phyloP scores from a whole-genome alignment of 2,113 vertebrate species.

The Lagopus leucura region DNA sequence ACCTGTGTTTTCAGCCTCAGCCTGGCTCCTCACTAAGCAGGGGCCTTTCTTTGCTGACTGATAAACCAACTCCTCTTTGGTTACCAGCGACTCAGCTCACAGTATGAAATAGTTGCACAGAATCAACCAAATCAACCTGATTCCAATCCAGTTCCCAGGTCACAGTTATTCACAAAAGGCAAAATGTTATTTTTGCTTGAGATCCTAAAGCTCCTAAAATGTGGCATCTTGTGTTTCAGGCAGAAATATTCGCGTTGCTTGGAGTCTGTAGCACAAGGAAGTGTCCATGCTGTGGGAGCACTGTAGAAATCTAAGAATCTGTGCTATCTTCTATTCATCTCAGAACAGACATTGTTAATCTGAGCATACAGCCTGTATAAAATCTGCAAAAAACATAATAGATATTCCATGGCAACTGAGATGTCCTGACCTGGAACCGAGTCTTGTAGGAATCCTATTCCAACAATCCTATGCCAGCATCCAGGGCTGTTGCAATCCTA shows the following conservation, averaged over 20 bases:
- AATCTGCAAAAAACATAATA: neutral
- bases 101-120: neutral
- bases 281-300: neutral
- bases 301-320: neutral
- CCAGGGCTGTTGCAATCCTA: neutral
- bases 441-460: neutral
- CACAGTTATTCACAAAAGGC: neutral
- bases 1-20: fast-evolving
- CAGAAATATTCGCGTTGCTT: neutral
- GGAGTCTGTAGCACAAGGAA: neutral
- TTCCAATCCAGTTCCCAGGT: neutral
- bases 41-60: neutral
- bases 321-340: neutral
- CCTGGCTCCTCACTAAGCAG: fast-evolving
- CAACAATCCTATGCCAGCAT: too few species aligned
- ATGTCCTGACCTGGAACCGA: neutral
- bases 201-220: neutral
- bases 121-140: neutral
- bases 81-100: neutral
- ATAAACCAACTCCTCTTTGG: neutral
- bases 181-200: neutral
- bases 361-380: neutral
- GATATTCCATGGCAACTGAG: neutral
- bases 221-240: neutral
- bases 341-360: neutral